These are phyloP conservation scores for Eupithecia exiguata DNA, from an alignment of 2,888 invertebrate genomes.

Conservation along the genomic window DNA sequence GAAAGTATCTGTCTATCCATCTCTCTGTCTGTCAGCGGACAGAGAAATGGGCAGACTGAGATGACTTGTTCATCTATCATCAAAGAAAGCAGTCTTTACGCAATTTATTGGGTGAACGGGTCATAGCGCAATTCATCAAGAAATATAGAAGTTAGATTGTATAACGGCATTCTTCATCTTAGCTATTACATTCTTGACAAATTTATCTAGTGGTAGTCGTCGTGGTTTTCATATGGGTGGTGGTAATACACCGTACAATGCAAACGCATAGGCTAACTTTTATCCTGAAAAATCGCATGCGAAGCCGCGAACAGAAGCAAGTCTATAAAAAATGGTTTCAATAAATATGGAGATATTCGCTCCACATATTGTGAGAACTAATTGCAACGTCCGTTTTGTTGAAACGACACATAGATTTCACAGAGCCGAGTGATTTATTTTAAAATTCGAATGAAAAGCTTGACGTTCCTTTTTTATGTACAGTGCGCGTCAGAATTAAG, in stretches of 20 bases:
- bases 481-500: too few relatives aligned
- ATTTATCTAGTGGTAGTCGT: too few relatives aligned
- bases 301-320: background rate
- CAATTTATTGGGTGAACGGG: background rate
- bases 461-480: constrained; percentile 8
- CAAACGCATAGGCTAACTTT: too few relatives aligned
- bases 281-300: background rate
- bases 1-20: background rate
- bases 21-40: background rate
- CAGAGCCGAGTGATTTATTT: constrained; percentile 54
- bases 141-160: background rate
- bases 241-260: background rate
- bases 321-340: constrained; percentile 44
- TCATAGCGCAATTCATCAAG: background rate
- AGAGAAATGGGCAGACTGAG: background rate
- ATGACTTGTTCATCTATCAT: background rate
- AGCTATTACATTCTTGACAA: background rate
- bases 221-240: background rate
- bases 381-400: constrained; percentile 60
- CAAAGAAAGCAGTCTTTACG: background rate
- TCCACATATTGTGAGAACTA: constrained; percentile 59
- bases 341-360: constrained; percentile 64
- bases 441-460: constrained; percentile 38
- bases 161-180: background rate
- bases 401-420: constrained; percentile 53